Percentiles rank a stretch among this genome's conserved stretches.
These are phyloP conservation scores for Coregonus ussuriensis DNA, from an alignment of 2,797 vertebrate species.

Conservation along the genomic window DNA sequence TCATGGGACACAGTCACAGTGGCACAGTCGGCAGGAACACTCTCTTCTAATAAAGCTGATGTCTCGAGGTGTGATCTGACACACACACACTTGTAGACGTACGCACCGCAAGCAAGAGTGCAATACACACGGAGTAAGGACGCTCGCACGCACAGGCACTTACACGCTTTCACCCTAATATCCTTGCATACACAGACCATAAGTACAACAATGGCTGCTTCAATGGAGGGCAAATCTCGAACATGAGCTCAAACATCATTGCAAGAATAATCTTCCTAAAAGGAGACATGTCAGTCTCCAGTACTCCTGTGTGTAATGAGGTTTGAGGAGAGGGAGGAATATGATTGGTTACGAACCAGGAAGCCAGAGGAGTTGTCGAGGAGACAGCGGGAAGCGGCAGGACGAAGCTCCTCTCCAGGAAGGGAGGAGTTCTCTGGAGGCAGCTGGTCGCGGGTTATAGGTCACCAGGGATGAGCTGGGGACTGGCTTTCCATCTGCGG, in stretches of 20 bases:
- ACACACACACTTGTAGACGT: no score
- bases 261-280: no score
- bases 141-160: not conserved
- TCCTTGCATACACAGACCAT: not conserved
- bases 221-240: no score
- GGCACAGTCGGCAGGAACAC: not conserved
- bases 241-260: no score
- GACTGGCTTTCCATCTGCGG: slow-evolving; percentile 52
- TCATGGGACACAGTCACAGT: slow-evolving; percentile 14
- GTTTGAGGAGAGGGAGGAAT: not conserved
- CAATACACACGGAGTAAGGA: no score
- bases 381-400: slow-evolving; percentile 74
- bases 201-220: no score
- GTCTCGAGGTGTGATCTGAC: slow-evolving; percentile 1
- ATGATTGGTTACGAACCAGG: slow-evolving; percentile 58
- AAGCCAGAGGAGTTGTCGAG: slow-evolving; percentile 75
- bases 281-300: no score
- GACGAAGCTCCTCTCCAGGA: slow-evolving; percentile 69
- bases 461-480: slow-evolving; percentile 6
- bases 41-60: slow-evolving; percentile 12
- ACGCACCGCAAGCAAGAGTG: no score
- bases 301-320: no score
- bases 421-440: slow-evolving; percentile 45
- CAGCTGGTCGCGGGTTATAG: slow-evolving; percentile 33
- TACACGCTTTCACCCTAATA: not conserved